Evolutionary conservation across 2,797 vertebrate genomes (phyloP), one percentile per base, ranked within the genome.

Genomic region (Eremophila alpestris): DNA sequence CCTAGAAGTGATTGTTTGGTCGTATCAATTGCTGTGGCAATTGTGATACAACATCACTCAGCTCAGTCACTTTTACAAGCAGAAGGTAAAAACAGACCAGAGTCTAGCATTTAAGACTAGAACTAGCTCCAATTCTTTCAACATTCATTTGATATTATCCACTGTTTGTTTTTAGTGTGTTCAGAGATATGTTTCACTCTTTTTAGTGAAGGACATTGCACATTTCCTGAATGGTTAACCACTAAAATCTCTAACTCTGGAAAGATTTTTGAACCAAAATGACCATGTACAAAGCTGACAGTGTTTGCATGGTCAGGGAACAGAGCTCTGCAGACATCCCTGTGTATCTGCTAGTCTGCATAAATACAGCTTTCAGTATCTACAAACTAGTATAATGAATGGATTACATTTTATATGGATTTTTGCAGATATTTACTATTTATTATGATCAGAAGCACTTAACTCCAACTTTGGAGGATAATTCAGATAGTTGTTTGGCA

Each of bases 181-280:
- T 45, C 67, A 86, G 56, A 81, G 7, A 10, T 62, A 40, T 7
- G 16, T 16, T 52, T 5, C n/a, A 13, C 4, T 64, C 22, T 60
- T 45, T 52, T 36, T 58, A 54, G 9, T 26, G 13, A 76, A 71
- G 19, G 13, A 41, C 8, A 5, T 1, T 40, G 8, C 27, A 32
- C 0, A 0, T 65, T 52, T 71, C 18, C 65, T 29, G 14, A 74
- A 69, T 0, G 0, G 30, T 64, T 54, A 73, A n/a, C 17, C 45
- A 24, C 41, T 51, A 41, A 54, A 80, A 45, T 71, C 19, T n/a
- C 29, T 36, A 55, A 52, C 6, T 4, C 40, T 52, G 48, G 34
- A 49, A 63, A 67, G 13, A 38, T 30, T 41, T 60, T 27, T 48
- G 34, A 67, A 60, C 23, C 11, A 34, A 67, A 88, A 59, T 26